Conservation (phyloP, 2,888 invertebrate species). For the Watsonalla binaria region DNA sequence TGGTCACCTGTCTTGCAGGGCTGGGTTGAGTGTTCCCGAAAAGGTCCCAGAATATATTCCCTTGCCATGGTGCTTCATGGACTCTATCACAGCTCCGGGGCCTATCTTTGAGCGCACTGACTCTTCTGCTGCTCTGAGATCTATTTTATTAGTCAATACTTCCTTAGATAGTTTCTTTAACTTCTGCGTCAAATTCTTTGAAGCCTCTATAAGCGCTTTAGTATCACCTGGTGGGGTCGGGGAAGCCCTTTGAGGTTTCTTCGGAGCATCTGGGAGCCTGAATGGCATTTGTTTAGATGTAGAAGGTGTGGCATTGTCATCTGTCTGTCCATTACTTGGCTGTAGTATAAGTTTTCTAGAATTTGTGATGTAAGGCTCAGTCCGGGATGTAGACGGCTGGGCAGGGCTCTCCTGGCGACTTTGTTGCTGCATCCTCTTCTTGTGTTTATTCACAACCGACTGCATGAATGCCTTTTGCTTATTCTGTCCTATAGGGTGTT, state of each 20-base stretch:
- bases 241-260: constrained; percentile 52
- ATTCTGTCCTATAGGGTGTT: constrained; percentile 70
- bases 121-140: constrained; percentile 69
- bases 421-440: constrained; percentile 58
- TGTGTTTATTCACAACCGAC: constrained; percentile 73
- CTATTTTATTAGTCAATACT: constrained; percentile 85
- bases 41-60: constrained; percentile 98
- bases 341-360: constrained; percentile 56
- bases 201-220: constrained; percentile 91
- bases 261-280: constrained; percentile 59
- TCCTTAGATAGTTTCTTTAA: constrained; percentile 93
- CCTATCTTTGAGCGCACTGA: constrained; percentile 66
- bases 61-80: constrained; percentile 95
- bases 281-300: constrained; percentile 60
- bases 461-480: constrained; percentile 76
- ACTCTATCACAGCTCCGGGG: constrained; percentile 90
- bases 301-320: constrained; percentile 53
- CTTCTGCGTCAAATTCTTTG: constrained; percentile 94
- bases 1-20: constrained; percentile 88
- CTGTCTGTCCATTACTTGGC: constrained; percentile 50
- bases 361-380: constrained; percentile 59
- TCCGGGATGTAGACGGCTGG: constrained; percentile 67
- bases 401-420: constrained; percentile 47
- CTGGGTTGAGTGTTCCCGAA: constrained; percentile 95
- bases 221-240: constrained; percentile 79